Percentiles rank a stretch among this genome's conserved stretches.
phyloP scores from a whole-genome alignment of 1,140 invertebrate species.

The Aporrectodea caliginosa region DNA sequence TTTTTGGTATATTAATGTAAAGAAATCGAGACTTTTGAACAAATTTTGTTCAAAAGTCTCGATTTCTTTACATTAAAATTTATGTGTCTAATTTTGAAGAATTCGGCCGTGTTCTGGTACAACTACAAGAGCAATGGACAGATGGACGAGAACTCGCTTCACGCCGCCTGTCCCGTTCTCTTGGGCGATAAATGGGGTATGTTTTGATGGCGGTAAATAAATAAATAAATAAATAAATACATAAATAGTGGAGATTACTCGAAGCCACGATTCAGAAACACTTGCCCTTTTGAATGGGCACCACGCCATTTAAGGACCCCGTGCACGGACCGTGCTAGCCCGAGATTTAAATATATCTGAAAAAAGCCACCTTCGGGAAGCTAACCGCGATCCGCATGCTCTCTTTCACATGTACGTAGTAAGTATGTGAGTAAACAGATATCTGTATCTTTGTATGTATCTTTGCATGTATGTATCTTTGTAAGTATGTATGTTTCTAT shows the following conservation, averaged over 20 bases:
- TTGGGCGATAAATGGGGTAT: conserved; percentile 86
- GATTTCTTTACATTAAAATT: neutral
- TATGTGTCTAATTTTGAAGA: conserved; percentile 20
- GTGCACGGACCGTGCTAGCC: neutral
- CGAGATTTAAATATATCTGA: neutral
- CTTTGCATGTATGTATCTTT: too few species aligned
- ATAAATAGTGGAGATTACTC: too few species aligned
- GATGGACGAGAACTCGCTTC: conserved; percentile 79
- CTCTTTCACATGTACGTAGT: too few species aligned
- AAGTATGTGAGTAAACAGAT: too few species aligned
- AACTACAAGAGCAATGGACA: conserved; percentile 82
- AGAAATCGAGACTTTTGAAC: neutral
- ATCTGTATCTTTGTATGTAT: too few species aligned
- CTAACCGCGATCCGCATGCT: too few species aligned
- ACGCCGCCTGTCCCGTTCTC: conserved; percentile 93
- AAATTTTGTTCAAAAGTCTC: neutral
- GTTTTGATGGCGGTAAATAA: too few species aligned
- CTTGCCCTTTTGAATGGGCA: neutral
- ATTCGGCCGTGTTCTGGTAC: conserved; percentile 79
- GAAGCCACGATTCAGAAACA: neutral
- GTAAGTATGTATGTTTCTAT: too few species aligned
- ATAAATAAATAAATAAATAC: too few species aligned
- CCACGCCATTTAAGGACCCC: neutral
- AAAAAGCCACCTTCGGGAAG: too few species aligned
- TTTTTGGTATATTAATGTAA: neutral